Conservation (phyloP, 2,113 vertebrate species). For the Oenanthe oenanthe region DNA sequence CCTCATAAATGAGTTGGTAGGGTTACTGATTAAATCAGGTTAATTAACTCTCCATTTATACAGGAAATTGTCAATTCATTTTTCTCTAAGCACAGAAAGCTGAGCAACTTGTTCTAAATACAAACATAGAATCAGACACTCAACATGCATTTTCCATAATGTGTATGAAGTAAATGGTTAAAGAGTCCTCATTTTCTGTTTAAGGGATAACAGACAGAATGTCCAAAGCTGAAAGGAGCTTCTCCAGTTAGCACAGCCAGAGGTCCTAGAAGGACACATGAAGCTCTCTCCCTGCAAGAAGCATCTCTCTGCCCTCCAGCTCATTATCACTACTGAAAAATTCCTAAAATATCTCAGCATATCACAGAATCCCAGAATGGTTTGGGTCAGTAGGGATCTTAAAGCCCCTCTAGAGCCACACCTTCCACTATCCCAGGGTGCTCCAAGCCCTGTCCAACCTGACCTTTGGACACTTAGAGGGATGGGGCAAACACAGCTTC, state of each 20-base stretch:
- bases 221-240: not conserved
- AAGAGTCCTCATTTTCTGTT: not conserved
- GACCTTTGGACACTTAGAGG: not conserved
- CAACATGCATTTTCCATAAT: not conserved
- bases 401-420: not conserved
- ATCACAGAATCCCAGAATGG: not conserved
- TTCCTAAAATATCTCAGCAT: not conserved
- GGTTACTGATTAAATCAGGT: not conserved
- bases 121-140: not conserved
- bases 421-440: rapidly evolving
- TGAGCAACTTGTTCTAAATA: not conserved
- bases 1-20: not conserved
- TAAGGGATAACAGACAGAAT: not conserved
- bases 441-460: rapidly evolving
- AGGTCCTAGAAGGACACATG: not conserved
- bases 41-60: not conserved
- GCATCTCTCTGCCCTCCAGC: not conserved
- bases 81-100: not conserved
- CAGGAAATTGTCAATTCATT: not conserved
- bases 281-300: not conserved
- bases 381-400: not conserved
- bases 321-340: not conserved
- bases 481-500: not conserved
- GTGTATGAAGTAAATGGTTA: not conserved
- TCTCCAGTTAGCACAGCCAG: not conserved